Conservation (phyloP, 2,888 invertebrate genomes). For the Dryomyza anilis region DNA sequence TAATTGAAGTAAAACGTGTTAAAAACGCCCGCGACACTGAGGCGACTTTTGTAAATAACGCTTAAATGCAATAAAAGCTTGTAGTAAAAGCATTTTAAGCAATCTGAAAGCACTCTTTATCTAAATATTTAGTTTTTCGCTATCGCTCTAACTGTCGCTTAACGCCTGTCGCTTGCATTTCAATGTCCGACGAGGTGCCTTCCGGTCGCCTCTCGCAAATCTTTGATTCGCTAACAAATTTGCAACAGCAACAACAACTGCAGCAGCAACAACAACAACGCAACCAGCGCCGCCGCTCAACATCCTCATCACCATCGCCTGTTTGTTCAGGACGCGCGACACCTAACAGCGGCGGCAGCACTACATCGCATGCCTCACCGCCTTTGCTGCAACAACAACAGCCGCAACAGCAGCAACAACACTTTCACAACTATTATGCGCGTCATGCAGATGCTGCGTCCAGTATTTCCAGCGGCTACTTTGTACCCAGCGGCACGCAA, state of each 20-base stretch:
- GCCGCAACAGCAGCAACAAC: slow-evolving; percentile 26
- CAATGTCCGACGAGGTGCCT: slow-evolving; percentile 70
- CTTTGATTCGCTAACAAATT: slow-evolving; percentile 78
- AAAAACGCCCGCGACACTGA: neutral
- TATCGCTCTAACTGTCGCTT: neutral
- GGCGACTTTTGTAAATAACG: no score
- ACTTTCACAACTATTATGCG: slow-evolving; percentile 47
- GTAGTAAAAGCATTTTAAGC: no score
- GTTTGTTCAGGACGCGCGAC: slow-evolving; percentile 49
- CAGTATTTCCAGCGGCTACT: slow-evolving; percentile 28
- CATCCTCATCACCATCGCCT: slow-evolving; percentile 46
- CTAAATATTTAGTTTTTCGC: neutral
- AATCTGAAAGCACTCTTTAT: no score
- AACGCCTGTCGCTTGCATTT: no score
- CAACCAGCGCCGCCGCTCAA: slow-evolving; percentile 54
- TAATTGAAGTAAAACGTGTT: neutral
- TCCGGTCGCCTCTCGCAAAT: slow-evolving; percentile 80
- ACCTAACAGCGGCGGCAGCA: slow-evolving; percentile 47
- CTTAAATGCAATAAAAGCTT: no score
- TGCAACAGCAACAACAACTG: slow-evolving; percentile 70
- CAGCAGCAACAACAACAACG: slow-evolving; percentile 60
- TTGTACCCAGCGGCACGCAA: slow-evolving; percentile 44
- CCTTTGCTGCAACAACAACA: slow-evolving; percentile 20
- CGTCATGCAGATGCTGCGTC: slow-evolving; percentile 44
- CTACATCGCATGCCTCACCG: slow-evolving; percentile 42